Conservation (phyloP, 1,140 invertebrate genomes). For the Drosophila takahashii region DNA sequence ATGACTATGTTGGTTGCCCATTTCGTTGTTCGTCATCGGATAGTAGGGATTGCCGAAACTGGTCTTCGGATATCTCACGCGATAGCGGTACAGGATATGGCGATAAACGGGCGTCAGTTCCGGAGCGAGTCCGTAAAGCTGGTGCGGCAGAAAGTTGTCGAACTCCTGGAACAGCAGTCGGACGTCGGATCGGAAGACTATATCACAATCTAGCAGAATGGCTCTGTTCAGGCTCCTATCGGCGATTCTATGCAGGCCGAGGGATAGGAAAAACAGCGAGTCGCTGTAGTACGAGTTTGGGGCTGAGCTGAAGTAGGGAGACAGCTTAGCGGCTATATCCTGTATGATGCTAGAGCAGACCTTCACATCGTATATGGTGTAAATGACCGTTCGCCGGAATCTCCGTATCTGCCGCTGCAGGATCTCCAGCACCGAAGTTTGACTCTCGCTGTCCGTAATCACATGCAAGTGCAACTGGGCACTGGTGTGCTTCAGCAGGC, state of each 20-base stretch:
- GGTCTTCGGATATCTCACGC: constrained; percentile 87
- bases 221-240: constrained; percentile 87
- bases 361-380: constrained; percentile 87
- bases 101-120: constrained; percentile 93
- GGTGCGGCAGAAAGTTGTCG: constrained; percentile 82
- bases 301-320: constrained; percentile 90
- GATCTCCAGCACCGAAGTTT: constrained; percentile 87
- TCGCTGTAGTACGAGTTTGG: constrained; percentile 93
- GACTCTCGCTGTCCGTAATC: constrained; percentile 89
- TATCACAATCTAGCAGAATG: constrained; percentile 92
- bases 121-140: constrained; percentile 91
- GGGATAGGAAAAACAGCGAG: constrained; percentile 92
- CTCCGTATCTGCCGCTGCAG: constrained; percentile 83
- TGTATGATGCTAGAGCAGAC: constrained; percentile 87
- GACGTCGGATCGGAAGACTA: constrained; percentile 91
- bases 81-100: constrained; percentile 90
- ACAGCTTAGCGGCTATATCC: constrained; percentile 89
- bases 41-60: constrained; percentile 86
- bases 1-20: constrained; percentile 45
- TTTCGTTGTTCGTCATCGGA: constrained; percentile 69
- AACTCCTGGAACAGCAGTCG: constrained; percentile 89
- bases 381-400: constrained; percentile 85
- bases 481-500: constrained; percentile 85
- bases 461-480: constrained; percentile 88
- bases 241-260: constrained; percentile 90